phyloP scores from a whole-genome alignment of 2,888 invertebrate species.

The Oscheius sp. region DNA sequence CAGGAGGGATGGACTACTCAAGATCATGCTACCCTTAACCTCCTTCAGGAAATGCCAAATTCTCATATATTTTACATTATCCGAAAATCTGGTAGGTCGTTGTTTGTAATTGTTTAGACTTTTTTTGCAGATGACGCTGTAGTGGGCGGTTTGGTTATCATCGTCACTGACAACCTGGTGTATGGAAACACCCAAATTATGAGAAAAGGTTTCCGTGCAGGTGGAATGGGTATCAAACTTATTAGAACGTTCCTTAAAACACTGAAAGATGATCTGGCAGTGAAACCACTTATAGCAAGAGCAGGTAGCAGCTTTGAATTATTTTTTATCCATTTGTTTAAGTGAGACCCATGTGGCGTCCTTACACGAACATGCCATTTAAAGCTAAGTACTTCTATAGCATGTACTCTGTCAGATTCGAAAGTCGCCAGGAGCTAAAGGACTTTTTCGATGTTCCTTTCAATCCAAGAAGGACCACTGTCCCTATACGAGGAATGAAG shows the following conservation, averaged over 20 bases:
- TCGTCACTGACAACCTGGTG: constrained; percentile 20
- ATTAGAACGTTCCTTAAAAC: constrained; percentile 7
- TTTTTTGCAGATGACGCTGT: background rate
- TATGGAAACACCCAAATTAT: constrained; percentile 25
- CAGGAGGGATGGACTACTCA: constrained; percentile 28
- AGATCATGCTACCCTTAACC: constrained; percentile 18
- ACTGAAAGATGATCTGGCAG: background rate
- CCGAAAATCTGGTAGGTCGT: constrained; percentile 12
- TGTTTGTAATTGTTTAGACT: background rate
- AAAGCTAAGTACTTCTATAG: constrained; percentile 1
- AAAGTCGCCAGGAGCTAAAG: background rate
- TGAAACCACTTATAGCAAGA: constrained; percentile 14
- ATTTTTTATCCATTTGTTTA: background rate
- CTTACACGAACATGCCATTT: constrained; percentile 10
- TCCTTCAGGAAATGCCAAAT: constrained; percentile 26
- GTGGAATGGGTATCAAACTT: constrained; percentile 19
- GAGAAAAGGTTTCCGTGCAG: constrained; percentile 22
- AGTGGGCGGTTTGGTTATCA: constrained; percentile 4
- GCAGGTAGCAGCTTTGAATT: constrained; percentile 3
- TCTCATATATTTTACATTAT: constrained; percentile 7
- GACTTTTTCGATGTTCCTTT: constrained; percentile 21
- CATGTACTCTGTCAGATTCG: background rate
- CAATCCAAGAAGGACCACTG: background rate
- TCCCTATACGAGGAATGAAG: background rate
- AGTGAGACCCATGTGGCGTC: constrained; percentile 5